Percentiles rank a stretch among this genome's conserved stretches.
These are phyloP conservation scores for Euphydryas editha DNA, from an alignment of 2,888 invertebrate genomes.

Conservation along the genomic window DNA sequence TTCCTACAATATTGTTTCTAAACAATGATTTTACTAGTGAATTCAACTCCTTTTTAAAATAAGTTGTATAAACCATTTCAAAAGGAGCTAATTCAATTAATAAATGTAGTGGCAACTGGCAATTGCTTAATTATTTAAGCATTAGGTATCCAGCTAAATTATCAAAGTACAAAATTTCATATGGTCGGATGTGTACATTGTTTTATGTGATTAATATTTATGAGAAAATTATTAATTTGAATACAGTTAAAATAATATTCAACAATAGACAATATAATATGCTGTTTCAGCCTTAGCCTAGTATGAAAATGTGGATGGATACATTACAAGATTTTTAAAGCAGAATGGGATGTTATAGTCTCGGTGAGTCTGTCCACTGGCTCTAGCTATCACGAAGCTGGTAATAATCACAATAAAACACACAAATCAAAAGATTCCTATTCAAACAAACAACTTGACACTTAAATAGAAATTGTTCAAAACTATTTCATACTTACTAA, in stretches of 20 bases:
- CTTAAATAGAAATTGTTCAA: conserved; percentile 32
- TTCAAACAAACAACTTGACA: conserved; percentile 30
- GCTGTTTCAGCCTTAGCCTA: conserved; percentile 50
- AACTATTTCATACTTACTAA: conserved; percentile 35
- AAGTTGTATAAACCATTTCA: background rate
- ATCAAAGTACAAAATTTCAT: conserved; percentile 12
- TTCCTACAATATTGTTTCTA: too few relatives aligned
- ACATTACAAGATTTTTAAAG: conserved; percentile 63
- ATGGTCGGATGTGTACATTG: conserved; percentile 5
- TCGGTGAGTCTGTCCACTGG: conserved; percentile 66
- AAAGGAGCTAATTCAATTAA: background rate
- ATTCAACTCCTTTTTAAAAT: too few relatives aligned
- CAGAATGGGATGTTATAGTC: conserved; percentile 65
- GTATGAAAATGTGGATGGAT: conserved; percentile 71
- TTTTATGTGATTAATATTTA: background rate
- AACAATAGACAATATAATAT: conserved; percentile 33
- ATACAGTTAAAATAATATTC: background rate
- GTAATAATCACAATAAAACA: conserved; percentile 22
- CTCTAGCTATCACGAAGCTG: conserved; percentile 56
- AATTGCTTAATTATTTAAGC: background rate
- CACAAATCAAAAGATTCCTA: conserved; percentile 47
- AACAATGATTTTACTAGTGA: too few relatives aligned
- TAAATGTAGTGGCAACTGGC: background rate
- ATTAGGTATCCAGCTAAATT: background rate
- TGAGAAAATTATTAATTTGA: background rate